phyloP scores from a whole-genome alignment of 2,888 invertebrate species.

The Osmoderma eremita region DNA sequence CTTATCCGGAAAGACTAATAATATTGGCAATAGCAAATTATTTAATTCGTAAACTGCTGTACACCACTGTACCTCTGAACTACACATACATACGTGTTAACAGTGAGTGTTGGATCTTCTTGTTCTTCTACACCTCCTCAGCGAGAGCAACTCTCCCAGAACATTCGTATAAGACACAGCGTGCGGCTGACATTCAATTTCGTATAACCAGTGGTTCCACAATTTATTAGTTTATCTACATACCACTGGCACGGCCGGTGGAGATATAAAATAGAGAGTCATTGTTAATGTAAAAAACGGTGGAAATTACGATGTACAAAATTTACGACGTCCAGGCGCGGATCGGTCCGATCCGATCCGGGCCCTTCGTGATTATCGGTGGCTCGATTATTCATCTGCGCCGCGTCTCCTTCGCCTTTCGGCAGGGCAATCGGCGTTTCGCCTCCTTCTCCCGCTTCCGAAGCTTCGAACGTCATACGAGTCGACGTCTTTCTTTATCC shows the following conservation, averaged over 20 bases:
- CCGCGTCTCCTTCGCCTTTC: not conserved
- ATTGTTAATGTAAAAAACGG: constrained; percentile 38
- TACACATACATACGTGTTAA: constrained; percentile 8
- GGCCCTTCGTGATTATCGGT: constrained; percentile 23
- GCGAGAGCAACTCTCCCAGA: constrained; percentile 5
- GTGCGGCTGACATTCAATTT: constrained; percentile 43
- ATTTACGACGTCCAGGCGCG: constrained; percentile 27
- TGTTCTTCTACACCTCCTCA: constrained; percentile 15
- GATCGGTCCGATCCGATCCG: constrained; percentile 14
- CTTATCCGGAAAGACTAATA: no score
- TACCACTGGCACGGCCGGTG: constrained; percentile 19
- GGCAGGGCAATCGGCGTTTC: not conserved
- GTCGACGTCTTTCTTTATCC: constrained; percentile 3
- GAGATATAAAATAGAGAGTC: constrained; percentile 41
- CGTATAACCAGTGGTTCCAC: constrained; percentile 41
- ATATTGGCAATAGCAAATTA: no score
- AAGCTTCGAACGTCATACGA: not conserved
- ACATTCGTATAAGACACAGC: constrained; percentile 42
- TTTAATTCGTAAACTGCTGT: no score
- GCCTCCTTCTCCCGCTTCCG: not conserved
- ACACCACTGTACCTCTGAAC: not conserved
- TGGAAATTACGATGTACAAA: constrained; percentile 28
- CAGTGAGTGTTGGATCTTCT: constrained; percentile 9
- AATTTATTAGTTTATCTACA: constrained; percentile 44
- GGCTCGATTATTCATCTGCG: constrained; percentile 30